These are phyloP conservation scores for Apistogramma diplotaenia DNA, from an alignment of 2,113 vertebrate genomes.

Conservation along the genomic window DNA sequence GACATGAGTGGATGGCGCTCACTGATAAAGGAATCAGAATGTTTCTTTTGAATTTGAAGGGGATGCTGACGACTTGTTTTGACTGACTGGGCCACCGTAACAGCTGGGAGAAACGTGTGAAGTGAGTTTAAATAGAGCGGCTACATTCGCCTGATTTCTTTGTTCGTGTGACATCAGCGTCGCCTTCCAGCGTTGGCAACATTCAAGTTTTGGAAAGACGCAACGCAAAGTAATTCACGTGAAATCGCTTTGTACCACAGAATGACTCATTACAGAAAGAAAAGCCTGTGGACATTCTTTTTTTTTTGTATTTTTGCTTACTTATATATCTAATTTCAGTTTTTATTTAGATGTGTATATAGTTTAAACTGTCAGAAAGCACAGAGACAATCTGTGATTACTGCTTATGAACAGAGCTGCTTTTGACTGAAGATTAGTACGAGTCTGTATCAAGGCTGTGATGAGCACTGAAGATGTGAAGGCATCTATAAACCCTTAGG, in stretches of 20 bases:
- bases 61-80: neutral
- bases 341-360: neutral
- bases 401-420: neutral
- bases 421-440: neutral
- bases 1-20: neutral
- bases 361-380: neutral
- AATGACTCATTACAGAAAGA: neutral
- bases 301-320: neutral
- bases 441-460: neutral
- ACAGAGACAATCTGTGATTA: neutral
- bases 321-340: neutral
- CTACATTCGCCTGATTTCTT: neutral
- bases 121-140: neutral
- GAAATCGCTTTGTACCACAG: neutral
- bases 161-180: neutral
- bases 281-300: neutral
- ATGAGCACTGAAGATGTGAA: neutral
- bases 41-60: neutral
- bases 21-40: neutral
- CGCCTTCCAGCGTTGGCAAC: neutral
- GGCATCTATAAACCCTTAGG: neutral
- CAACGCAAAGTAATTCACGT: neutral
- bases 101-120: fast-evolving
- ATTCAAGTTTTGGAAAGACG: neutral
- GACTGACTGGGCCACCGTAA: neutral